phyloP scores from a whole-genome alignment of 2,888 invertebrate species.

The Lordiphosa andalusiaca region DNA sequence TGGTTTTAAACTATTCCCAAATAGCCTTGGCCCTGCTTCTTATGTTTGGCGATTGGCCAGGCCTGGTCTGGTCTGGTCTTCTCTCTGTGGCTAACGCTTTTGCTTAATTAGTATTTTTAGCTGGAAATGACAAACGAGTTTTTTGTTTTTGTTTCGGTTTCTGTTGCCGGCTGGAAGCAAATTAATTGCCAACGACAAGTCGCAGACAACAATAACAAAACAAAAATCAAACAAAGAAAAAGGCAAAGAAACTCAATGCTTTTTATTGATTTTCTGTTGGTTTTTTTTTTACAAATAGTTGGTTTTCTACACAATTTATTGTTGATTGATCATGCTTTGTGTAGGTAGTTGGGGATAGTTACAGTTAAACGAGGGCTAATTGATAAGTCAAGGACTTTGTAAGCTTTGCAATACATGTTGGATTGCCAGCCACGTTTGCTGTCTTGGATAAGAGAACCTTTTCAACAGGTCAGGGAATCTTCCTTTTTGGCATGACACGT shows the following conservation, averaged over 20 bases:
- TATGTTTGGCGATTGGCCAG: background rate
- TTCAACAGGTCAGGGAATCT: no score
- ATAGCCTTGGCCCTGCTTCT: conserved; percentile 1
- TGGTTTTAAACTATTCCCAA: conserved; percentile 5
- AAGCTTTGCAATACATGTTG: no score
- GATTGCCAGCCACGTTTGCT: no score
- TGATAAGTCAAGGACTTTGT: no score
- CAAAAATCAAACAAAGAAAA: conserved; percentile 29
- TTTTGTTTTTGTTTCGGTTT: conserved; percentile 25
- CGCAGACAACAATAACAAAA: conserved; percentile 25
- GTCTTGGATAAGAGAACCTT: no score
- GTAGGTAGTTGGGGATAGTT: no score
- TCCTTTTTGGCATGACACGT: no score
- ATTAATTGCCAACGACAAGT: conserved; percentile 67
- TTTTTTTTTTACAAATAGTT: conserved; percentile 4
- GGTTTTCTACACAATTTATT: background rate
- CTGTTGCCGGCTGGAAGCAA: conserved; percentile 40
- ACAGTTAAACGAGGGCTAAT: no score
- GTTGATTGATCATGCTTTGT: no score
- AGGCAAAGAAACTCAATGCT: conserved; percentile 50
- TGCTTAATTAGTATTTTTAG: conserved; percentile 67
- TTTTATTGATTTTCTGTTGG: conserved; percentile 57
- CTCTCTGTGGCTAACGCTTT: conserved; percentile 42
- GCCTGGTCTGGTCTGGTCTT: background rate
- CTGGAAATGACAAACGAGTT: conserved; percentile 70